Evolutionary conservation across 2,797 vertebrate genomes (phyloP), one percentile per base, ranked within the genome.

Genomic region (Simalia tracyae): DNA sequence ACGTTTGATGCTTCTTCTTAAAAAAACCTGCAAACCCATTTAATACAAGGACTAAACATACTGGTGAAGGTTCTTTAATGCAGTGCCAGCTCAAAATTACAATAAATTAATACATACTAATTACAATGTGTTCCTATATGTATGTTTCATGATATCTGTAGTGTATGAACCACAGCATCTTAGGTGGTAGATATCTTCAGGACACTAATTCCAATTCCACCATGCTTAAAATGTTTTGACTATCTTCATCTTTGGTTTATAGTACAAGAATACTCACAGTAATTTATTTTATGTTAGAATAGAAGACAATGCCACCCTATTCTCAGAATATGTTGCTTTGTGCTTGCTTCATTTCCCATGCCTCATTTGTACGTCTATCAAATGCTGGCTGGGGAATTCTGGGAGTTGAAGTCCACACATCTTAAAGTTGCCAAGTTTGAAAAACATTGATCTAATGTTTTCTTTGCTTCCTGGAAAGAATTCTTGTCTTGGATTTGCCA

Each of bases 281-380:
- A 28, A 93, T 92, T 87, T 42, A 42, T 42, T 42, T 42, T 91
- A 76, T 91, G 93, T 93, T 94, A 57, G 92, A 92, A 50, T n/a
- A 2, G 0, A 91, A 26, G 11, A 31, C 87, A 61, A 90, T 95
- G 85, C 93, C 93, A 15, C 84, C 76, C 50, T 89, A 57, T 81
- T 90, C 93, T 95, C 88, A 94, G 88, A 93, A 93, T 93, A 91
- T 94, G 89, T 87, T 92, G 87, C 91, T 93, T 95, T 95, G 94
- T 92, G 68, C 8, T 7, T 3, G 84, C 92, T 93, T 93, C 92
- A 92, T 95, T 93, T 93, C 91, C 89, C 61, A 42, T 89, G 31
- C 92, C 93, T 95, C 91, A 72, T 57, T 95, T 95, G 91, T 90
- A 54, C 42, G 28, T 50, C 63, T 22, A 54, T 85, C 61, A 88